These are phyloP conservation scores for Gavialis gangeticus DNA, from an alignment of 2,113 vertebrate genomes.

Conservation along the genomic window DNA sequence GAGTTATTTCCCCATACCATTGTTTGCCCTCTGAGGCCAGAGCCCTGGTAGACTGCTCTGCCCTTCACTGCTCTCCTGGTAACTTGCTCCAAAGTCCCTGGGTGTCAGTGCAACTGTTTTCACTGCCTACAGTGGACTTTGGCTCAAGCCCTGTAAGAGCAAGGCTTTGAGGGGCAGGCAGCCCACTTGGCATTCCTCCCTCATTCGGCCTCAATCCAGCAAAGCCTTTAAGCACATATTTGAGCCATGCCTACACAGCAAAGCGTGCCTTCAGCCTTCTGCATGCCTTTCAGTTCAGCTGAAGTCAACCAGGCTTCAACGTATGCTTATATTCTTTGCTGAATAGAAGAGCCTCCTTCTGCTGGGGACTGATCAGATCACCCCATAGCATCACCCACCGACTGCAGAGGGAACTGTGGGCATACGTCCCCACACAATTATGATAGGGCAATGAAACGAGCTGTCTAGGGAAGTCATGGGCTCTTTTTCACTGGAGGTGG, in stretches of 20 bases:
- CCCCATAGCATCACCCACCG: neutral
- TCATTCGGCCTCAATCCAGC: neutral
- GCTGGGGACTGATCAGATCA: neutral
- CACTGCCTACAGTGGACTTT: neutral
- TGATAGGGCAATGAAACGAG: no score
- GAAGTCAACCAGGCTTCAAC: neutral
- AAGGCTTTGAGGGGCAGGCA: neutral
- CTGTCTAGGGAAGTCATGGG: no score
- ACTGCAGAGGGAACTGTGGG: neutral
- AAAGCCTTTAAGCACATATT: neutral
- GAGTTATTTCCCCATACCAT: neutral
- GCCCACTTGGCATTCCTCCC: neutral
- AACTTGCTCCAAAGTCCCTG: neutral
- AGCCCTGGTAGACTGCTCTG: neutral
- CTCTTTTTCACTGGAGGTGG: no score
- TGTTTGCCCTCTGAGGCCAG: neutral
- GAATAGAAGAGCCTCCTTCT: neutral
- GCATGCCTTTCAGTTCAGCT: neutral
- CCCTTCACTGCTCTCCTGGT: neutral
- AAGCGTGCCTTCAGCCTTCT: neutral
- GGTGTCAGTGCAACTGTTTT: neutral
- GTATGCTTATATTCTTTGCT: neutral
- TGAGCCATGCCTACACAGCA: neutral
- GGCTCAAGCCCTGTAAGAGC: neutral
- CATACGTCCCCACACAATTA: neutral